A percentile compares a stretch with the other conserved stretches of the same genome.
Conservation (phyloP, 2,113 vertebrate genomes). For the Pollimyrus isidori region DNA sequence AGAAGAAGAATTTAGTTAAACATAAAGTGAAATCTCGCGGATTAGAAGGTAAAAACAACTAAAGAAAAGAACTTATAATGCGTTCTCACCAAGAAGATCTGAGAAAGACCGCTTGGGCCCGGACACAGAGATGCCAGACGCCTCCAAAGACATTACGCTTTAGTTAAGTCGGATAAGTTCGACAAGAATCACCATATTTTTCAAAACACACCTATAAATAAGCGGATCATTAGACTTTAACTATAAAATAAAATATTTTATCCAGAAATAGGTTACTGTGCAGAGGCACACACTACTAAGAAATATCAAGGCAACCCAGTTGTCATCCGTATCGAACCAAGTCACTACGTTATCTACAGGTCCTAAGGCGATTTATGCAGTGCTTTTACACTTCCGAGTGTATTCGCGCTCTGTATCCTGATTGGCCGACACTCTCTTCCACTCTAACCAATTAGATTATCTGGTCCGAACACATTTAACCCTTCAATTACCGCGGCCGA, state of each 20-base stretch:
- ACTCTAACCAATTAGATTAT: background rate
- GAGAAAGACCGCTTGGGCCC: conserved; percentile 44
- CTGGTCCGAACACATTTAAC: background rate
- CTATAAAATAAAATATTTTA: no score
- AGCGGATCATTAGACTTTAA: background rate
- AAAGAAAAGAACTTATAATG: background rate
- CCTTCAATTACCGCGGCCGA: background rate
- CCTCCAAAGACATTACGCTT: conserved; percentile 26
- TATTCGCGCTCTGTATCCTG: conserved; percentile 10
- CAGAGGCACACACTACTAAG: background rate
- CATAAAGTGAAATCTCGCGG: background rate
- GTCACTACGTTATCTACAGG: background rate
- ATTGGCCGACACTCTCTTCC: background rate
- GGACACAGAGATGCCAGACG: background rate
- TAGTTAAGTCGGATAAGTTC: background rate
- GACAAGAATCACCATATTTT: background rate
- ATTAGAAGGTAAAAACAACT: background rate
- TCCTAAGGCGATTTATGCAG: background rate
- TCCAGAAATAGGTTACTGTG: background rate
- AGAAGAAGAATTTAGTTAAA: background rate
- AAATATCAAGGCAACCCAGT: no score
- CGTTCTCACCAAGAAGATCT: conserved; percentile 52
- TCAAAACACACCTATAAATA: background rate
- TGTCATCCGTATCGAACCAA: background rate
- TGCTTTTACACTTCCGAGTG: background rate